Conservation (phyloP, 2,113 vertebrate genomes). For the Halcyon malimbica region DNA sequence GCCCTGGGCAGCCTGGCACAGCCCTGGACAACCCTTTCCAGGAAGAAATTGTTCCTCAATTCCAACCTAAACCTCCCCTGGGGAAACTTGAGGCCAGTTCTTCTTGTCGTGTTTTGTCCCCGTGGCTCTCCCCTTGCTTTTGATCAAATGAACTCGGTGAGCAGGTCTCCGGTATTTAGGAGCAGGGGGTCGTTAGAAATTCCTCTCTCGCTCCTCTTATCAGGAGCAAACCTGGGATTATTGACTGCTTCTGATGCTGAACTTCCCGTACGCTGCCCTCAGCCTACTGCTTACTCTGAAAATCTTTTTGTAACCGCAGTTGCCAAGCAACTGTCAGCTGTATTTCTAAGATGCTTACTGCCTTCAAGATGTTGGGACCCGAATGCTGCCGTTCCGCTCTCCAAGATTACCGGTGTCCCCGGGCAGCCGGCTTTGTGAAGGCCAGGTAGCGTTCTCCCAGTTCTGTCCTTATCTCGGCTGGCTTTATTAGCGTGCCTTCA, state of each 20-base stretch:
- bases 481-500: background rate
- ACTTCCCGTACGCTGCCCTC: background rate
- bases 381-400: background rate
- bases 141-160: rapidly evolving
- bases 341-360: background rate
- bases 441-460: background rate
- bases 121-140: background rate
- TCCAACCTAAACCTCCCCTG: background rate
- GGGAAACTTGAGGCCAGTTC: background rate
- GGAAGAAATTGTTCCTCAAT: background rate
- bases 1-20: no score
- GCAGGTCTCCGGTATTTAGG: rapidly evolving
- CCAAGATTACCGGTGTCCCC: background rate
- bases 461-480: background rate
- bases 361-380: background rate
- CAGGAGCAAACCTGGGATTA: background rate
- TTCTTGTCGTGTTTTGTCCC: background rate
- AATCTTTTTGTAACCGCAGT: constrained; percentile 1
- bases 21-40: no score
- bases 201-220: background rate
- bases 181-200: background rate
- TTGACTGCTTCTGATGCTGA: constrained; percentile 15
- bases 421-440: background rate
- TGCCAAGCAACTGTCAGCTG: constrained; percentile 63
- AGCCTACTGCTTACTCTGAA: constrained; percentile 39